Evolutionary conservation across 2,797 vertebrate species (phyloP).

Genomic region (Fistularia tabacaria): DNA sequence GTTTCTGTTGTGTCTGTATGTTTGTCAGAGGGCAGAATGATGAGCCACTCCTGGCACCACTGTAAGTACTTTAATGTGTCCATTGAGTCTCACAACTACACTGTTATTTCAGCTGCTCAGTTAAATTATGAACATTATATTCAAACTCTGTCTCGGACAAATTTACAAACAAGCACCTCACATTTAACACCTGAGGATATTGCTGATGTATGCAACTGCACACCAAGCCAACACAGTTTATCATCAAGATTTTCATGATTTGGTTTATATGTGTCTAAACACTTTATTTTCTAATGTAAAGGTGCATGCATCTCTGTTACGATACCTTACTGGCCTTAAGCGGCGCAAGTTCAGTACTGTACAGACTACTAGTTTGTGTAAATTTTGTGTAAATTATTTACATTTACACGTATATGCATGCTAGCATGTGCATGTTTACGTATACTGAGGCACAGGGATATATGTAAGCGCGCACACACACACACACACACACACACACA

Average conservation of each 20-base stretch:
- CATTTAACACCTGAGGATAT: neutral
- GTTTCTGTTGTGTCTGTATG: neutral
- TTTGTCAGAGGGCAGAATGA: constrained; percentile 6
- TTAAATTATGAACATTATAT: constrained; percentile 16
- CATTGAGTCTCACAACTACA: constrained; percentile 9
- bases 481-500: neutral
- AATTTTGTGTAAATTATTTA: constrained; percentile 2
- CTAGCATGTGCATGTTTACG: no score
- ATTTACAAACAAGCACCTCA: neutral
- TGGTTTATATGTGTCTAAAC: no score
- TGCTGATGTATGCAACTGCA: no score
- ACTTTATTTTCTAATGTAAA: no score
- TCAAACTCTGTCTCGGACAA: constrained; percentile 2
- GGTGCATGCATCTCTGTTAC: constrained; percentile 13
- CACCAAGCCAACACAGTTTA: neutral
- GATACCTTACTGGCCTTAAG: constrained; percentile 5
- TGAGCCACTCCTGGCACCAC: constrained; percentile 4
- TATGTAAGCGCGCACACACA: neutral
- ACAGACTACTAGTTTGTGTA: constrained; percentile 5
- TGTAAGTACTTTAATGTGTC: constrained; percentile 3
- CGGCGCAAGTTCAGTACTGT: no score
- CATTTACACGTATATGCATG: constrained; percentile 2
- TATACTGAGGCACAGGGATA: no score
- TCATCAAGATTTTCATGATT: no score
- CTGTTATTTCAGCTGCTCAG: constrained; percentile 27